Base-by-base conservation (phyloP, 2,797 vertebrate genomes). In the Siniperca scherzeri region DNA sequence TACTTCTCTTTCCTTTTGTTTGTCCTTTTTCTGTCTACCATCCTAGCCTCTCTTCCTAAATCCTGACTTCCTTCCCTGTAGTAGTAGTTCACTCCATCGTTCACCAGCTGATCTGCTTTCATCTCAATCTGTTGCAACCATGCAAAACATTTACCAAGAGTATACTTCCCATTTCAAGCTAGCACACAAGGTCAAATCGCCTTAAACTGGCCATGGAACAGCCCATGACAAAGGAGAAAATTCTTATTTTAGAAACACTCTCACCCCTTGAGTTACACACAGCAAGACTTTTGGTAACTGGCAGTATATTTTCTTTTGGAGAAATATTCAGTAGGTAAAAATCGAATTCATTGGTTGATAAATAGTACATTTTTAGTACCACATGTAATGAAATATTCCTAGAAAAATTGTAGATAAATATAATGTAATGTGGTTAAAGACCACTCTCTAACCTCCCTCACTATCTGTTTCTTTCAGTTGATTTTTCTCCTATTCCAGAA, bases 51-150 rank as follows among this genome's bases (percentile, higher is more conserved):
- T 68, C 33, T 67, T 66, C 46, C 62, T 75, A 40, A 5, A 68
- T 61, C 44, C 27, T 1, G 25, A 52, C 68, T 73, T 64, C 38
- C 2, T 12, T 85, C 61, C 74, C 74, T 27, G 44, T 36, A 30
- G 74, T 30, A 30, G 30, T 30, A 30, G 48, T 55, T 53, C 2
- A 0, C 70, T 59, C 40, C 48, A 57, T 83, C 33, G 7, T 76
- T 73, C 77, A 30, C 84, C 50, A 27, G 77, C 67, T 78, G 88
- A 91, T 82, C 80, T 81, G 82, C 30, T 46, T 65, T 84, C 82
- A 76, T 44, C 57, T 81, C 87, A 81, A 68, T 87, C 74, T 87
- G 84, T 33, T 83, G 68, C 66, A 83, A 83, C 73, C 74, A 78
- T 75, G 73, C 83, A 71, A 72, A 82, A 61, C 56, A 71, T 61